Base-by-base conservation (phyloP, 1,140 invertebrate genomes). In the Pseudachorutes palmiensis region DNA sequence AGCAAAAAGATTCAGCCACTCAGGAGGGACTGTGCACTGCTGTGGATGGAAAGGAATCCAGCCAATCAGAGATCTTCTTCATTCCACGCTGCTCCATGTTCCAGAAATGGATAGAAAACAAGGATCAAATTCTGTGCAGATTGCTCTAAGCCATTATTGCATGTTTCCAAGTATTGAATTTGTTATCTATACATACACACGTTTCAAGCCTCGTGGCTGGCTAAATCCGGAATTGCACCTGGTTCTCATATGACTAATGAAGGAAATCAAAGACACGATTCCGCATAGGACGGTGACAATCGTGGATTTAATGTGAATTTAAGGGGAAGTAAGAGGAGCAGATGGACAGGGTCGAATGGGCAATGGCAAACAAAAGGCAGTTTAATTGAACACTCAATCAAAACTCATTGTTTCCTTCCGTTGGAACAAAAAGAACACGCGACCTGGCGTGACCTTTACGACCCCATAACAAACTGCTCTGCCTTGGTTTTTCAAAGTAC, bases 361-460 rank as follows among this genome's bases (percentile, higher is more conserved):
- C 5, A 9, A 57, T 28, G 24, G 24, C 9, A 60, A 32, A 22
- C 30, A 30, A 14, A 60, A 32, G 29, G 58, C 26, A 30, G 31
- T 9, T 55, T 55, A 60, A 60, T 60, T 3, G 58, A 29, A 60
- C 58, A 60, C 58, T 60, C 58, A 32, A 60, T 60, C 29, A 30
- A 9, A 29, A 5, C 30, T 24, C 3, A 29, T 31, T 22, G 31
- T 16, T 60, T 57, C 14, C 26, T n/a, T 14, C 14, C 51, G 3
- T 5, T 57, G n/a, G n/a, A n/a, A n/a, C n/a, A n/a, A n/a, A n/a
- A n/a, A n/a, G n/a, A 58, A 41, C 66, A 67, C 60, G 66, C 66
- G 31, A 67, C 66, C 60, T 62, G 57, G 19, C 66, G 66, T 67
- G 66, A 67, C 66, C 66, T 55, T 26, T 45, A 9, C 36, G 9